Base-by-base conservation (phyloP, 2,888 invertebrate species). In the Hecatera dysodea region DNA sequence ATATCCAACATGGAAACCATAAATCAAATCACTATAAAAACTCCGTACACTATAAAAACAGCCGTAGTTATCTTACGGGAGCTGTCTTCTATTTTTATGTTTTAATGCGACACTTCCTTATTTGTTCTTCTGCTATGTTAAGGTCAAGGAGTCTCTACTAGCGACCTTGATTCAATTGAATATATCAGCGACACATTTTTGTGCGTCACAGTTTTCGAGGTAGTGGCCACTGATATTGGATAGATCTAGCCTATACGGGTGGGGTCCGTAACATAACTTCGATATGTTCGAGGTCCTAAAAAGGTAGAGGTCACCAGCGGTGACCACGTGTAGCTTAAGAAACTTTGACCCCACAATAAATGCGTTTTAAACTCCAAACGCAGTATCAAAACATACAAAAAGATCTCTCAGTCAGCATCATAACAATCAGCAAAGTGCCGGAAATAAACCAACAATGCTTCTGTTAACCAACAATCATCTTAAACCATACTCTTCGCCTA, bases 91-190 rank as follows among this genome's bases (percentile, higher is more conserved):
- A 70, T 75, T 76, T 61, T 44, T 36, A 52, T 29, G 60, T 22
- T 22, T 56, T 46, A n/a, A 63, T 79, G 44, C 55, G 27, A 39
- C 12, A 74, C 79, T 68, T 77, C 77, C 79, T 74, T 24, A 68
- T 67, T 56, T 33, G 33, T 71, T 46, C 46, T 27, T 39, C 19
- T 29, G 22, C 29, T 59, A 9, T 29, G 39, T 63, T 56, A 29
- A 57, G 56, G 48, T 50, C 75, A 44, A 24, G 46, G 36, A 24
- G 48, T 36, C 22, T 48, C 33, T 52, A 12, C 22, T 42, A 1
- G 9, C 42, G 39, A 46, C 65, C 80, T 75, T 59, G 44, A 57
- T 24, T 50, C 62, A 75, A 65, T 80, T 80, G 61, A 65, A 53
- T 56, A 42, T 33, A 15, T 68, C 44, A 7, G 42, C n/a, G 24